Evolutionary conservation across 2,888 invertebrate genomes (phyloP).

Genomic region (Tetropium fuscum): DNA sequence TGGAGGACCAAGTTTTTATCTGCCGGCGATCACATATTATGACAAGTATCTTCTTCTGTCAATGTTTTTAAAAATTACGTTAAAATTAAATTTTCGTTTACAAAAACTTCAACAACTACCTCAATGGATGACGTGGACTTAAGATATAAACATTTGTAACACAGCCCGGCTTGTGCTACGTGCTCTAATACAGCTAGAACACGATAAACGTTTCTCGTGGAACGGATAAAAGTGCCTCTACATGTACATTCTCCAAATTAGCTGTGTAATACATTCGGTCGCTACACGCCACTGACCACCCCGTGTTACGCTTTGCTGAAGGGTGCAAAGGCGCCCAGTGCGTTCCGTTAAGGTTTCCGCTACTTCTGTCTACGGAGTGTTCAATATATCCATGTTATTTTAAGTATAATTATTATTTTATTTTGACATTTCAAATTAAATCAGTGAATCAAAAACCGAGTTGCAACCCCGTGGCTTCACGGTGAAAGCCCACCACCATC

Average conservation of each 20-base stretch:
- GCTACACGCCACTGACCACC: slow-evolving; percentile 54
- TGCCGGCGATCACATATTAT: too few relatives aligned
- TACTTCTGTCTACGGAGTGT: not conserved
- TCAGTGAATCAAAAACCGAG: too few relatives aligned
- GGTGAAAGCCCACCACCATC: too few relatives aligned
- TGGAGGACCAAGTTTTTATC: too few relatives aligned
- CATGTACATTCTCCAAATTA: slow-evolving; percentile 36
- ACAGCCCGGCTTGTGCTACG: slow-evolving; percentile 29
- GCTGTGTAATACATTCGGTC: slow-evolving; percentile 50
- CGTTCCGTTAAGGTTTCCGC: slow-evolving; percentile 6
- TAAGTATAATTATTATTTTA: too few relatives aligned
- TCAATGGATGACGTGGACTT: slow-evolving; percentile 4
- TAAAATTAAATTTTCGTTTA: slow-evolving; percentile 15
- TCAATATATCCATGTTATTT: not conserved
- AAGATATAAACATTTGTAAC: slow-evolving; percentile 6
- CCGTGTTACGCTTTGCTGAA: slow-evolving; percentile 34
- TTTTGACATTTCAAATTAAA: too few relatives aligned
- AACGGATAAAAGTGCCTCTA: slow-evolving; percentile 20
- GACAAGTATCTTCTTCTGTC: too few relatives aligned
- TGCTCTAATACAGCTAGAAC: slow-evolving; percentile 33
- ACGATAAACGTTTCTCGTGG: slow-evolving; percentile 45
- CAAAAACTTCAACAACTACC: slow-evolving; percentile 7
- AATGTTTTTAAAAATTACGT: too few relatives aligned
- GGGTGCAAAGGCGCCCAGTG: slow-evolving; percentile 26
- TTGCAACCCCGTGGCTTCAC: too few relatives aligned